These are phyloP conservation scores for Diabrotica balteata DNA, from an alignment of 2,888 invertebrate genomes.

Conservation along the genomic window DNA sequence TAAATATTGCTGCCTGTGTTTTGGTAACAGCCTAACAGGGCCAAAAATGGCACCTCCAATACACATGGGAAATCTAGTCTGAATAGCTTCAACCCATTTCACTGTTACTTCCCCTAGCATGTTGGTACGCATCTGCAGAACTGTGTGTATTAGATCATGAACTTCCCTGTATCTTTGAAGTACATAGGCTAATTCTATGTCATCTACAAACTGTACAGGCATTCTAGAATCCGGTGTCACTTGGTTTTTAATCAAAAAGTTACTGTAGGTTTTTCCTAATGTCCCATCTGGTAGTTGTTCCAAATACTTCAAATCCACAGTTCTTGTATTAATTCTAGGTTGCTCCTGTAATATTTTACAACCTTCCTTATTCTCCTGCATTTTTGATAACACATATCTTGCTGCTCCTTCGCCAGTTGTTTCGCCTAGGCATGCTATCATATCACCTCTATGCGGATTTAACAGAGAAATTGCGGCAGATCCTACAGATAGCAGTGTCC, in stretches of 20 bases:
- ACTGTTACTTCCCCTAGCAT: conserved; percentile 93
- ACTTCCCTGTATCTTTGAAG: conserved; percentile 98
- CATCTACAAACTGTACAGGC: conserved; percentile 90
- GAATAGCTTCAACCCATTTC: conserved; percentile 98
- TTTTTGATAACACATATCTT: conserved; percentile 73
- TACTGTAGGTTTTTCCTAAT: conserved; percentile 84
- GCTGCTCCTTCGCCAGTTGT: conserved; percentile 80
- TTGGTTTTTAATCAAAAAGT: conserved; percentile 81
- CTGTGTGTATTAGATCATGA: conserved; percentile 93
- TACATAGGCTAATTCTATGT: conserved; percentile 89
- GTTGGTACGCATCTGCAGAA: conserved; percentile 91
- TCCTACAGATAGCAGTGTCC: conserved; percentile 78
- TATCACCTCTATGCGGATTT: conserved; percentile 85
- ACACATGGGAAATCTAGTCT: conserved; percentile 96
- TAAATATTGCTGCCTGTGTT: conserved; percentile 79
- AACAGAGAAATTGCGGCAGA: conserved; percentile 84
- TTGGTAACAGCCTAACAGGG: conserved; percentile 82
- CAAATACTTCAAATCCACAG: conserved; percentile 78
- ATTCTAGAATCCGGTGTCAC: conserved; percentile 93
- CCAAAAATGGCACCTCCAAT: conserved; percentile 92
- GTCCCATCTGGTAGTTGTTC: conserved; percentile 78
- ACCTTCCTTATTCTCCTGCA: conserved; percentile 82
- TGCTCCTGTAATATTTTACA: conserved; percentile 73
- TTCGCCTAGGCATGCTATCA: conserved; percentile 95
- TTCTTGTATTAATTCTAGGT: conserved; percentile 87